These are phyloP conservation scores for Aromia moschata DNA, from an alignment of 2,888 invertebrate genomes.

Conservation along the genomic window DNA sequence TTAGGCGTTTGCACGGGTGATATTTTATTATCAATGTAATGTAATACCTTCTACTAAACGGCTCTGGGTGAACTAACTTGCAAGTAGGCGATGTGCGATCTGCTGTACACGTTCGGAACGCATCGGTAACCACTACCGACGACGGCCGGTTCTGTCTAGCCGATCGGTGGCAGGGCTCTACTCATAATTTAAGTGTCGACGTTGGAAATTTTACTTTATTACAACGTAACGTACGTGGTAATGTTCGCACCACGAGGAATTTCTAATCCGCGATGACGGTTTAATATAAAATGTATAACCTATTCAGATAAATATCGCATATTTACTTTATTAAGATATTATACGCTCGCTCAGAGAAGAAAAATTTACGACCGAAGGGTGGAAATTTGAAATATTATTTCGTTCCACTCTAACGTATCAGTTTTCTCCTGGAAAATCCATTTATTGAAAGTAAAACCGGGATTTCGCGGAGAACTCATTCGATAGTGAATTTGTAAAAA, in stretches of 20 bases:
- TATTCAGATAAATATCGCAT: background rate
- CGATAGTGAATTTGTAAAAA: constrained; percentile 1
- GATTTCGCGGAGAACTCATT: background rate
- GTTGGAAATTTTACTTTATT: too few relatives aligned
- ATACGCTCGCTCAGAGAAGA: constrained; percentile 1
- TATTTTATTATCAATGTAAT: too few relatives aligned
- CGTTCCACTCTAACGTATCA: background rate
- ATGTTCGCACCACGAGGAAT: background rate
- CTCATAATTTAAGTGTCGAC: too few relatives aligned
- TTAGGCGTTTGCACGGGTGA: too few relatives aligned
- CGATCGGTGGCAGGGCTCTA: too few relatives aligned
- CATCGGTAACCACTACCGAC: too few relatives aligned
- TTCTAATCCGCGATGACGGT: constrained; percentile 1
- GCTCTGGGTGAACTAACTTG: too few relatives aligned
- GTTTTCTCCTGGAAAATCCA: background rate
- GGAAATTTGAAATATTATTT: background rate
- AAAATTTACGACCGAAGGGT: constrained; percentile 1
- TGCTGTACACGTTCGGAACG: too few relatives aligned
- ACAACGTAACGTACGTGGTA: too few relatives aligned
- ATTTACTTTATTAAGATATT: constrained; percentile 2
- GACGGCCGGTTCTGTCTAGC: too few relatives aligned
- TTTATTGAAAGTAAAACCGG: constrained; percentile 2
- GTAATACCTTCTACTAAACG: too few relatives aligned
- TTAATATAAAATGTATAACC: constrained; percentile 5
- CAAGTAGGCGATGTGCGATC: too few relatives aligned